These are phyloP conservation scores for Mizuhopecten yessoensis DNA, from an alignment of 1,140 invertebrate species.

Conservation along the genomic window DNA sequence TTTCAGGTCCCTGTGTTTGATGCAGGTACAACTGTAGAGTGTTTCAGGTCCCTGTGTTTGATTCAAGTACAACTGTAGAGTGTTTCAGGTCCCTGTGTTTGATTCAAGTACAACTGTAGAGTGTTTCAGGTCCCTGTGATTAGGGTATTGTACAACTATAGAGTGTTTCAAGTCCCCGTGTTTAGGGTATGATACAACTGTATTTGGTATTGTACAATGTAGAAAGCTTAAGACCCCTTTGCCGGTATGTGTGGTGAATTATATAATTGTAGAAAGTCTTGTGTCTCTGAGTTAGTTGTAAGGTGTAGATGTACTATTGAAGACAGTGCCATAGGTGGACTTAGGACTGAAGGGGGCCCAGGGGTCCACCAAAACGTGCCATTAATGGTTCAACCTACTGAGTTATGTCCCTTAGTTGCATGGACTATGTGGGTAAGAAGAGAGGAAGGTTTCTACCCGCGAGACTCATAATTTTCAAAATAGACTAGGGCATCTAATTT, in stretches of 20 bases:
- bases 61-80: no score
- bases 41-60: no score
- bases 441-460: not conserved
- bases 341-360: not conserved
- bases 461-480: conserved; percentile 39
- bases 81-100: conserved; percentile 1
- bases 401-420: conserved; percentile 13
- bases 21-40: no score
- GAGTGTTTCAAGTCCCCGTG: not conserved
- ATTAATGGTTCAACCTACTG: not conserved
- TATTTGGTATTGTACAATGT: no score
- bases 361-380: not conserved
- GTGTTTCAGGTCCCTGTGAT: not conserved
- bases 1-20: no score
- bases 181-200: not conserved
- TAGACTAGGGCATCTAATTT: conserved; percentile 13
- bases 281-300: not conserved
- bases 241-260: no score
- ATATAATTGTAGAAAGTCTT: no score
- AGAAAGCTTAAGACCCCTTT: no score
- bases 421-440: not conserved
- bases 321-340: not conserved
- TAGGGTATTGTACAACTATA: not conserved
- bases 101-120: not conserved
- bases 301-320: not conserved